Conservation (phyloP, 2,797 vertebrate species). For the Potorous gilbertii region DNA sequence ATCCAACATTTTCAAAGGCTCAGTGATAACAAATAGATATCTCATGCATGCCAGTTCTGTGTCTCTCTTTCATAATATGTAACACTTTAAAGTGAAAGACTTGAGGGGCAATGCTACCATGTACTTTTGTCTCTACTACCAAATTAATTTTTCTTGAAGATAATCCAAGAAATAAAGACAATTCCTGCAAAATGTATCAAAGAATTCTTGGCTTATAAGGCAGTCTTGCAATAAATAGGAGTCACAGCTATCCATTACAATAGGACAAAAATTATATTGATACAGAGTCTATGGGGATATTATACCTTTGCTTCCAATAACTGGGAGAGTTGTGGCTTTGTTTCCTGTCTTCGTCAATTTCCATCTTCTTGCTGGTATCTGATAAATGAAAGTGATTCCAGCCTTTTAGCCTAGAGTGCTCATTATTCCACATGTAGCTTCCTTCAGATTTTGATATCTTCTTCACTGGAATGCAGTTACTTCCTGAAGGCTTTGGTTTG, state of each 20-base stretch:
- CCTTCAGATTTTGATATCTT: slow-evolving; percentile 65
- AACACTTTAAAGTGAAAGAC: background rate
- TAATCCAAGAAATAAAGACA: background rate
- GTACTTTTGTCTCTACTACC: background rate
- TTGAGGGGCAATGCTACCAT: background rate
- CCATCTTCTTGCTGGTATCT: slow-evolving; percentile 27
- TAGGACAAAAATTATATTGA: background rate
- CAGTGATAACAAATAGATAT: background rate
- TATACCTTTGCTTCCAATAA: background rate
- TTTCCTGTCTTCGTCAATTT: slow-evolving; percentile 16
- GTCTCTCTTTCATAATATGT: slow-evolving; percentile 6
- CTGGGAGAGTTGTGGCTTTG: background rate
- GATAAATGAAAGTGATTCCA: slow-evolving; percentile 29
- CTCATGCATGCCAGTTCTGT: background rate
- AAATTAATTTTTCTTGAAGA: slow-evolving; percentile 37
- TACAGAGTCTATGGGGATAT: background rate
- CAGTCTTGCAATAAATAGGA: background rate
- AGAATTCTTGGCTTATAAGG: background rate
- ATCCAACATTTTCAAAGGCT: background rate
- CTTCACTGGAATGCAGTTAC: slow-evolving; percentile 35
- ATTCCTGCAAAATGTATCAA: background rate
- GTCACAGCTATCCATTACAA: background rate
- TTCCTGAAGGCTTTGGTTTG: slow-evolving; percentile 31
- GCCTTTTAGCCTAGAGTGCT: slow-evolving; percentile 45
- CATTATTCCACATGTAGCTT: background rate